A percentile compares a stretch with the other conserved stretches of the same genome.
Evolutionary conservation across 1,140 invertebrate species (phyloP).

Genomic region (Homarus americanus): DNA sequence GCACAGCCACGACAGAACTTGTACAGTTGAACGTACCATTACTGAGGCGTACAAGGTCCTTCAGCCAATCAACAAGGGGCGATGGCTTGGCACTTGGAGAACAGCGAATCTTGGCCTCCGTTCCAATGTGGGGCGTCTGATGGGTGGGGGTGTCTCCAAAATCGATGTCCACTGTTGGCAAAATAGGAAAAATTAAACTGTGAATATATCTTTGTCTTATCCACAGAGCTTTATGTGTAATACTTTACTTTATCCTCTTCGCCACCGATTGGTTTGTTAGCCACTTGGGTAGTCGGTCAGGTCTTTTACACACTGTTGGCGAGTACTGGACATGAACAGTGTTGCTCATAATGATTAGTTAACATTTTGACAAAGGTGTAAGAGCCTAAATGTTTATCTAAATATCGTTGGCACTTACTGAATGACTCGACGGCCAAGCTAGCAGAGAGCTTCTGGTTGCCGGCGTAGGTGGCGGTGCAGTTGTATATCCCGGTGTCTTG

Average conservation of each 20-base stretch:
- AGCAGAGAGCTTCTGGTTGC: constrained; percentile 72
- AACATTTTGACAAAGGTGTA: too few species aligned
- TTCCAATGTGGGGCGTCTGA: constrained; percentile 88
- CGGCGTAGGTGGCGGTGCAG: constrained; percentile 88
- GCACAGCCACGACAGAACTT: neutral
- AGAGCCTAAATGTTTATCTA: too few species aligned
- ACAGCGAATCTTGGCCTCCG: constrained; percentile 88
- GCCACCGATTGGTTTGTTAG: too few species aligned
- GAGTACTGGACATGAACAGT: too few species aligned
- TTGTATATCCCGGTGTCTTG: constrained; percentile 89
- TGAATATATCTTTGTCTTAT: neutral
- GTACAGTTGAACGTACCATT: constrained; percentile 71
- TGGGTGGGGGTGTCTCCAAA: constrained; percentile 90
- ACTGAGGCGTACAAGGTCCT: constrained; percentile 83
- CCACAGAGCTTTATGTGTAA: too few species aligned
- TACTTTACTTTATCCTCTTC: too few species aligned
- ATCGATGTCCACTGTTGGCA: constrained; percentile 86
- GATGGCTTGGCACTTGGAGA: constrained; percentile 90
- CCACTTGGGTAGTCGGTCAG: too few species aligned
- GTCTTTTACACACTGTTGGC: too few species aligned
- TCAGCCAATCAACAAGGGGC: constrained; percentile 90
- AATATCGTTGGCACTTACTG: constrained; percentile 71
- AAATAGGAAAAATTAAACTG: constrained; percentile 74
- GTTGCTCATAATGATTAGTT: too few species aligned
- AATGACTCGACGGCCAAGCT: constrained; percentile 54